These are phyloP conservation scores for Cettia cetti DNA, from an alignment of 2,113 vertebrate genomes.

Conservation along the genomic window DNA sequence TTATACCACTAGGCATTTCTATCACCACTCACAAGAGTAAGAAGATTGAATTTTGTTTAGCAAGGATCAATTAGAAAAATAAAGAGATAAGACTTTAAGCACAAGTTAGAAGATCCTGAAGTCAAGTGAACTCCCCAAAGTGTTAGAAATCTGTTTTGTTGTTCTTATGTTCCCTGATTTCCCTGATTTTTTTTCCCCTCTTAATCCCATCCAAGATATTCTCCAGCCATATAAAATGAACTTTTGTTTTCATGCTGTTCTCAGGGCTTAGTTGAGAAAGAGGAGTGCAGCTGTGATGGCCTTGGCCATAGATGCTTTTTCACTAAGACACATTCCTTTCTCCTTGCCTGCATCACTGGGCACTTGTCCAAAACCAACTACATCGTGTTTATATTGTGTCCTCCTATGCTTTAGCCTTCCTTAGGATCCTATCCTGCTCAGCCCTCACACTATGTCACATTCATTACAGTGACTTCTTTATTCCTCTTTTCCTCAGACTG, in stretches of 20 bases:
- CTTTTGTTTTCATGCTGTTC: slow-evolving; percentile 13
- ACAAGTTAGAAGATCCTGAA: background rate
- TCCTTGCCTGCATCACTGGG: slow-evolving; percentile 35
- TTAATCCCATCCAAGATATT: background rate
- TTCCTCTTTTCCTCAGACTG: background rate
- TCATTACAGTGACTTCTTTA: background rate
- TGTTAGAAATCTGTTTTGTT: background rate
- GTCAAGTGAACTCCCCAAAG: background rate
- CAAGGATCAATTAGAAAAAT: background rate
- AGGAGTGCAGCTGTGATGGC: slow-evolving; percentile 28
- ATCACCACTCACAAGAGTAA: background rate
- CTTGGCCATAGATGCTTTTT: slow-evolving; percentile 6
- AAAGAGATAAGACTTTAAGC: background rate
- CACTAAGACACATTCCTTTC: slow-evolving; percentile 31
- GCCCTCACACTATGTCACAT: slow-evolving; percentile 25
- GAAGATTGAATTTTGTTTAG: background rate
- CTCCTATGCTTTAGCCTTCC: background rate
- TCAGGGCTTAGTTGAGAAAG: background rate
- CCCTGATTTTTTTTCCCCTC: background rate
- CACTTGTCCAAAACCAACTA: slow-evolving; percentile 29
- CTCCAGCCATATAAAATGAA: background rate
- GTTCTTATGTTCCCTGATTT: background rate
- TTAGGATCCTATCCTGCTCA: slow-evolving; percentile 13
- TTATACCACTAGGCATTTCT: background rate
- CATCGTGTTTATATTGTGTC: slow-evolving; percentile 37